phyloP scores from a whole-genome alignment of 2,888 invertebrate species.

The Neelides folsomi region DNA sequence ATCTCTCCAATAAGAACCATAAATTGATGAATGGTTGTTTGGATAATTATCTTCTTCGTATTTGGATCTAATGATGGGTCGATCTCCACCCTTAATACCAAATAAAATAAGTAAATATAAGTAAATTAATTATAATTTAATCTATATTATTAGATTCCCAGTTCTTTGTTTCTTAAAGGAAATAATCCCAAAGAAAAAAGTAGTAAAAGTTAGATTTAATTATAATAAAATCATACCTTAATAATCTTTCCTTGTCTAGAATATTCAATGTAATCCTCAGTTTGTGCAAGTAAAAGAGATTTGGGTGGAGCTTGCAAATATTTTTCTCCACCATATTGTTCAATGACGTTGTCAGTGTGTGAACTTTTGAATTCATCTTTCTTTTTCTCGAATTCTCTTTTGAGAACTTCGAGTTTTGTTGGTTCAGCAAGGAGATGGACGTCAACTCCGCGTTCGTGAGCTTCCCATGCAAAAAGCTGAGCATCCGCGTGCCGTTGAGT shows the following conservation, averaged over 20 bases:
- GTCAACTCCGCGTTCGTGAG: slow-evolving; percentile 80
- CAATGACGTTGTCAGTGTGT: slow-evolving; percentile 65
- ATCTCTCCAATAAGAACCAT: slow-evolving; percentile 89
- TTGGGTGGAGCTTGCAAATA: slow-evolving; percentile 77
- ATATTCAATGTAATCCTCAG: slow-evolving; percentile 90
- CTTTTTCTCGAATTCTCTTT: slow-evolving; percentile 77
- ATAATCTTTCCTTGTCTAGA: slow-evolving; percentile 75
- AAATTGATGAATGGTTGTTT: slow-evolving; percentile 87
- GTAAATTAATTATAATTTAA: too few species aligned
- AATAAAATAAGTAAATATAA: too few species aligned
- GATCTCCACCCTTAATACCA: slow-evolving; percentile 59
- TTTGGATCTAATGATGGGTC: slow-evolving; percentile 65
- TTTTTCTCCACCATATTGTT: slow-evolving; percentile 89
- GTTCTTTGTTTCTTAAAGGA: too few species aligned
- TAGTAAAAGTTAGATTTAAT: too few species aligned
- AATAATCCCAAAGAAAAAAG: too few species aligned
- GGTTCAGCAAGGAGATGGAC: slow-evolving; percentile 94
- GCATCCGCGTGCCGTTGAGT: slow-evolving; percentile 78
- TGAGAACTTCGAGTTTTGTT: slow-evolving; percentile 83
- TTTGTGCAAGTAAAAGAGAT: slow-evolving; percentile 80
- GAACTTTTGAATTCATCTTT: slow-evolving; percentile 78
- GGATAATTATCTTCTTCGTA: slow-evolving; percentile 88
- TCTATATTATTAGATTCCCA: too few species aligned
- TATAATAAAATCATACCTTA: slow-evolving; percentile 36
- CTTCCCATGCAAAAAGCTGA: slow-evolving; percentile 96